Evolutionary conservation across 2,888 invertebrate species (phyloP).

Genomic region (Thysanoteuthis rhombus): DNA sequence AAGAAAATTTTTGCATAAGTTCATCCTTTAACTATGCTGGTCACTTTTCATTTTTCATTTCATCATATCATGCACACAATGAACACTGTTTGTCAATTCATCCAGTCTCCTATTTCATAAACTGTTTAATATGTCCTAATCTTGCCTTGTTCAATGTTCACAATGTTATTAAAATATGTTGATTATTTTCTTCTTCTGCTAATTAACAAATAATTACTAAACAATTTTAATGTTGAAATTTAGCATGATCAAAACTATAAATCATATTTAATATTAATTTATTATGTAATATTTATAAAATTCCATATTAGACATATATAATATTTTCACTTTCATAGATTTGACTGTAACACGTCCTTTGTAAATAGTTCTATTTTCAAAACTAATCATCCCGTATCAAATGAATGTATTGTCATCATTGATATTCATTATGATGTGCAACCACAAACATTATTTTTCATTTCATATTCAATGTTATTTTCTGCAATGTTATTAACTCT

Average conservation of each 20-base stretch:
- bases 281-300: background rate
- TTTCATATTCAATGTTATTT: background rate
- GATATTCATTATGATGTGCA: background rate
- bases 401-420: background rate
- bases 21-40: background rate
- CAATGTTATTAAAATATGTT: background rate
- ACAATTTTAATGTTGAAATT: slow-evolving; percentile 18
- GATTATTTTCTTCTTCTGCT: background rate
- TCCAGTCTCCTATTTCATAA: background rate
- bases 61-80: background rate
- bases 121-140: slow-evolving; percentile 1
- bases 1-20: background rate
- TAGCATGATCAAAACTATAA: background rate
- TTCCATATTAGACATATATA: background rate
- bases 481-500: background rate
- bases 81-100: slow-evolving; percentile 12
- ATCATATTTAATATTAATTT: background rate
- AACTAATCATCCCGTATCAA: background rate
- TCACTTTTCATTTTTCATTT: background rate
- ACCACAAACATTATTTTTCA: background rate
- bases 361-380: background rate
- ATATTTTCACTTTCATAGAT: background rate
- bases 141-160: background rate
- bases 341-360: background rate
- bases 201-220: slow-evolving; percentile 29